A percentile compares a stretch with the other conserved stretches of the same genome.
Conservation (phyloP, 2,797 vertebrate species). For the Mycteria americana region DNA sequence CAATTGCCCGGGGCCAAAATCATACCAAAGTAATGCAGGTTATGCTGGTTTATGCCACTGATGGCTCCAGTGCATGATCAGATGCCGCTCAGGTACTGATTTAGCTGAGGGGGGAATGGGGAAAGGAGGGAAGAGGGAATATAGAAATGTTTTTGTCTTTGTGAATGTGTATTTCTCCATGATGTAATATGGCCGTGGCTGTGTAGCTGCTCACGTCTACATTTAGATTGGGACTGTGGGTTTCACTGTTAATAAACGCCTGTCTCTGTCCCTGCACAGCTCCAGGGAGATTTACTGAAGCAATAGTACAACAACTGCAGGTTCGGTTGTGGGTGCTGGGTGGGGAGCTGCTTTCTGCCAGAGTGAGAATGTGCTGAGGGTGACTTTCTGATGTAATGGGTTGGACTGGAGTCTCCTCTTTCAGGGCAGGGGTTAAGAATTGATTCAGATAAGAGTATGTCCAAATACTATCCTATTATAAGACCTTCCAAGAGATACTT, state of each 20-base stretch:
- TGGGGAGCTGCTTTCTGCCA: neutral
- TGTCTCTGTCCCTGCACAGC: neutral
- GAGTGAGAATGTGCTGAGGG: neutral
- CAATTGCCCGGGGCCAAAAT: neutral
- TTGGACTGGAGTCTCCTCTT: neutral
- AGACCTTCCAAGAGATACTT: neutral
- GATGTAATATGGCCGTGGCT: neutral
- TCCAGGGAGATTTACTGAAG: neutral
- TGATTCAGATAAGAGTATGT: neutral
- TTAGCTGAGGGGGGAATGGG: neutral
- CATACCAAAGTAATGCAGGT: neutral
- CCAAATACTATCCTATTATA: neutral
- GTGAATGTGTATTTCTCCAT: neutral
- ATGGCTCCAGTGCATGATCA: neutral
- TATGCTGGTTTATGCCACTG: neutral
- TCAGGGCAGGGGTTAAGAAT: neutral
- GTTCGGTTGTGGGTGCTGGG: neutral
- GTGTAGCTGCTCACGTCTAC: neutral
- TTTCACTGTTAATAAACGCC: neutral
- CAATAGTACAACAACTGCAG: neutral
- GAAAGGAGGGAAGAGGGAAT: neutral
- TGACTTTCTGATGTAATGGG: neutral
- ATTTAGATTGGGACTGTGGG: neutral
- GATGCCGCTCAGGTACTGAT: rapidly evolving
- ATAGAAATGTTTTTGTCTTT: neutral